These are phyloP conservation scores for Halcyon senegalensis DNA, from an alignment of 2,113 vertebrate species.

Conservation along the genomic window DNA sequence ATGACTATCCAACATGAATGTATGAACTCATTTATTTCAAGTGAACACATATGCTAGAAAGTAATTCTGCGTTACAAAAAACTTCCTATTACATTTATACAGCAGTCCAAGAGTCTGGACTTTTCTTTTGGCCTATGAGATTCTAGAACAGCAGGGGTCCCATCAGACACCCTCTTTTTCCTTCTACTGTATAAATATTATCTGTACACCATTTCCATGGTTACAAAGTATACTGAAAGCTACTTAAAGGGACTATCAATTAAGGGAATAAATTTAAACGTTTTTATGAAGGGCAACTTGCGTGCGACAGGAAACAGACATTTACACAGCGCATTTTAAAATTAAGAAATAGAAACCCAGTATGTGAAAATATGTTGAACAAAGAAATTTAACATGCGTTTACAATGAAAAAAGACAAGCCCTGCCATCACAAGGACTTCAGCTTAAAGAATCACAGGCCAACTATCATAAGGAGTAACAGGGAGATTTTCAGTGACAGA, in stretches of 20 bases:
- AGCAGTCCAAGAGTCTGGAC: conserved; percentile 62
- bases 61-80: conserved; percentile 60
- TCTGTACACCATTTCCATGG: conserved; percentile 70
- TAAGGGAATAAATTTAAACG: conserved; percentile 69
- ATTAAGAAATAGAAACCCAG: conserved; percentile 11
- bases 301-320: conserved; percentile 30
- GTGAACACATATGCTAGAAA: conserved; percentile 63
- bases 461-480: conserved; percentile 24
- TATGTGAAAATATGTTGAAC: conserved; percentile 11
- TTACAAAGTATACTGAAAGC: conserved; percentile 72
- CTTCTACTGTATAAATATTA: conserved; percentile 75
- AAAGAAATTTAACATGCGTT: background rate
- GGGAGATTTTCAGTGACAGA: background rate
- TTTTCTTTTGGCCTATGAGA: conserved; percentile 51
- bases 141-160: conserved; percentile 71
- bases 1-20: background rate
- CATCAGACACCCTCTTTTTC: conserved; percentile 71
- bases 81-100: conserved; percentile 58
- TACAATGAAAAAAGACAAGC: background rate
- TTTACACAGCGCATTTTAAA: conserved; percentile 46
- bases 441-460: background rate
- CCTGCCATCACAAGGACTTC: background rate
- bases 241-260: conserved; percentile 64
- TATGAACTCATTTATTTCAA: conserved; percentile 56
- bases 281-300: conserved; percentile 12